Base-by-base conservation (phyloP, 2,797 vertebrate species). In the Sciaenops ocellatus region DNA sequence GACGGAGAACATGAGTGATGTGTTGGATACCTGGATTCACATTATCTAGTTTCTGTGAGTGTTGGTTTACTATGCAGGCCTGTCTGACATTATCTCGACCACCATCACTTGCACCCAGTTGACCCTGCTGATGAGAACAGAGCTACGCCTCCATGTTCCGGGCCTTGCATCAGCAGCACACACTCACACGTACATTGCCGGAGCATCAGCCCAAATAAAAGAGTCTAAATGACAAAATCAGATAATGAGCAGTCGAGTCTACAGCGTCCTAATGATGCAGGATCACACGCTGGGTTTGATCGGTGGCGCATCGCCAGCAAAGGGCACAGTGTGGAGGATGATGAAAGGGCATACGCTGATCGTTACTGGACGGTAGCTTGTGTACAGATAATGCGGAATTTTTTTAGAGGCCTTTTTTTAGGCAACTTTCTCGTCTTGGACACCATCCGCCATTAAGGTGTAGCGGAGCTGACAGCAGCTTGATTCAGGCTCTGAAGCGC, bases 381-480 rank as follows among this genome's bases (percentile, higher is more conserved):
- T 18, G 28, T 3, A 1, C 51, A 71, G 24, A 79, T 73, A 78
- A 81, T 83, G 89, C 83, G 83, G 79, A 79, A 64, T 86, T 76
- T 84, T 10, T 69, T 16, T 24, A 22, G 68, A 12, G 56, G 47
- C 63, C 34, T 66, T 61, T 30, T 65, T 65, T 34, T 44, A 42
- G 22, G 5, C 42, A 87, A 80, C 76, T 86, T 71, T 72, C 41
- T 41, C 22, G 22, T 26, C 62, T 65, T 59, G 62, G 26, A 47
- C 26, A 10, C 73, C 68, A 56, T 87, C 88, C 85, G 87, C 88
- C 85, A 91, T 89, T 83, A 75, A 62, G 7, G 55, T 67, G 47
- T 4, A 66, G 51, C 71, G 6, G 71, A 69, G 64, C 75, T 64
- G 61, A 65, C 11, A 41, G 62, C 62, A 46, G 73, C 47, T 57